These are phyloP conservation scores for Psilopogon haemacephalus DNA, from an alignment of 2,113 vertebrate genomes.

Conservation along the genomic window DNA sequence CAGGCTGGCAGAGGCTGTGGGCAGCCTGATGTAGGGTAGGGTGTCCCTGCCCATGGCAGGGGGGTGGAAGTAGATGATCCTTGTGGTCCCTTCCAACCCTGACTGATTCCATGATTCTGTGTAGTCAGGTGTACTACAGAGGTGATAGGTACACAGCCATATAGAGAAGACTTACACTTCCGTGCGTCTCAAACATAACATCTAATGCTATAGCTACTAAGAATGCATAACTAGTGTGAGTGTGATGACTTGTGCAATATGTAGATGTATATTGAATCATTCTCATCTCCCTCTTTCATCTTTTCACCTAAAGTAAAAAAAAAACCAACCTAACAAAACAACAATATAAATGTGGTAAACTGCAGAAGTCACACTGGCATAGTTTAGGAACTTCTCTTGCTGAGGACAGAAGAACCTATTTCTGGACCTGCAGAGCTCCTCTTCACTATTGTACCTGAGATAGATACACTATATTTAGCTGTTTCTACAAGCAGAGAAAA, in stretches of 20 bases:
- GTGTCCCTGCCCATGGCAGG: too few relatives aligned
- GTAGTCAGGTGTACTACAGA: background rate
- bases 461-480: rapidly evolving
- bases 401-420: background rate
- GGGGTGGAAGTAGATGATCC: too few relatives aligned
- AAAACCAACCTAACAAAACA: too few relatives aligned
- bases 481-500: background rate
- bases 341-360: background rate
- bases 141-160: background rate
- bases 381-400: background rate
- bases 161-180: background rate
- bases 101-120: too few relatives aligned
- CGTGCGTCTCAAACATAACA: background rate
- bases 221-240: background rate
- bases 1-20: too few relatives aligned
- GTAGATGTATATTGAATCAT: background rate
- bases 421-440: background rate
- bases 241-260: background rate
- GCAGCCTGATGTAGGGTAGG: too few relatives aligned
- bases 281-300: background rate
- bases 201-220: background rate
- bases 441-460: background rate
- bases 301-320: background rate
- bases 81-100: too few relatives aligned
- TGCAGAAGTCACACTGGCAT: background rate